These are phyloP conservation scores for Brotula barbata DNA, from an alignment of 2,797 vertebrate species.

Conservation along the genomic window DNA sequence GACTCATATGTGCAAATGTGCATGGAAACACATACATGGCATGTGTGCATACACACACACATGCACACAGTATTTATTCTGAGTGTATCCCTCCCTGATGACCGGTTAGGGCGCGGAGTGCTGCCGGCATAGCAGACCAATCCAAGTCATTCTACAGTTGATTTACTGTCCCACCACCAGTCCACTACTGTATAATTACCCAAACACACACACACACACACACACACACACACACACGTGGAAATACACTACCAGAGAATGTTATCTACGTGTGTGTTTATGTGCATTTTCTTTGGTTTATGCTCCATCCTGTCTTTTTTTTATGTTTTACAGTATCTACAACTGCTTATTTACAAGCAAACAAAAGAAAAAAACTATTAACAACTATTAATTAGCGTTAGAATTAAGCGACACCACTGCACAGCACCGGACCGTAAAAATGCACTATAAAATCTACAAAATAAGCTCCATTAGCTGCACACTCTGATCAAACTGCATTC, in stretches of 20 bases:
- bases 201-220: conserved; percentile 53
- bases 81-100: conserved; percentile 73
- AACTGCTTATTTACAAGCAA: no score
- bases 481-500: not conserved
- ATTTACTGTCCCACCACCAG: conserved; percentile 77
- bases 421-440: no score
- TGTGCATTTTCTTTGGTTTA: no score
- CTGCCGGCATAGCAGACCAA: conserved; percentile 62
- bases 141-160: conserved; percentile 76
- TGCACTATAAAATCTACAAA: no score
- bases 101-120: conserved; percentile 67
- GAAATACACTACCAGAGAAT: no score
- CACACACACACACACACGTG: conserved; percentile 29
- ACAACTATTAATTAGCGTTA: not conserved
- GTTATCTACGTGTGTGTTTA: no score
- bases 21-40: conserved; percentile 23
- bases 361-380: no score
- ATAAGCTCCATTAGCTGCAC: not conserved
- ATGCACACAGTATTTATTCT: conserved; percentile 65
- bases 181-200: conserved; percentile 76
- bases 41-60: conserved; percentile 25
- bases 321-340: no score
- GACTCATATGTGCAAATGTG: conserved; percentile 10
- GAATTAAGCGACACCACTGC: no score
- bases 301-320: no score